phyloP scores from a whole-genome alignment of 35 echinoderm and acorn worm genomes.

The Anneissia japonica region DNA sequence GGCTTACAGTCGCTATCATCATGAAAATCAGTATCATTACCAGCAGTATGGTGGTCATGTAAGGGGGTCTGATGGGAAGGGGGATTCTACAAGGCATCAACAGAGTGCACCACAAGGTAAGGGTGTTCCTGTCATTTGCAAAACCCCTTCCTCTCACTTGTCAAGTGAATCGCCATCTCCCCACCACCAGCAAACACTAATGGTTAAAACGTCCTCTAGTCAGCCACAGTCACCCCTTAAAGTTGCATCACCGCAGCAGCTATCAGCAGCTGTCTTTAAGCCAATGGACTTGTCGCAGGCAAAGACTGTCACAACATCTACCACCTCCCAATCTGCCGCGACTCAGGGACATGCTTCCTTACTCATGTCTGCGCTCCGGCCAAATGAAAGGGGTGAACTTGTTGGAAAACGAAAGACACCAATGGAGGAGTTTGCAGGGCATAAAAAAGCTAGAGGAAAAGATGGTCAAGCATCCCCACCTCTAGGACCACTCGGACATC shows the following conservation, averaged over 20 bases:
- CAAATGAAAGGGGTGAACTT: constrained; percentile 22
- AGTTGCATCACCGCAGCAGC: constrained; percentile 80
- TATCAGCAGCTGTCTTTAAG: constrained; percentile 70
- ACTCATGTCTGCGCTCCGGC: constrained; percentile 81
- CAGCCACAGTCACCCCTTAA: constrained; percentile 67
- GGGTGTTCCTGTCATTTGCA: not conserved
- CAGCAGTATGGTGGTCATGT: not conserved
- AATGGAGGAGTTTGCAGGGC: not conserved
- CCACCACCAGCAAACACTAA: constrained; percentile 34
- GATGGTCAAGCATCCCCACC: not conserved
- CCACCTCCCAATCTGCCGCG: constrained; percentile 6
- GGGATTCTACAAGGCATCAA: not conserved
- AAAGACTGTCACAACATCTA: constrained; percentile 9
- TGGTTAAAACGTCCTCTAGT: constrained; percentile 13
- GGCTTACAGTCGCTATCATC: not conserved
- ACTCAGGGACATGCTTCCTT: constrained; percentile 63
- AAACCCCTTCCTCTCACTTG: constrained; percentile 72
- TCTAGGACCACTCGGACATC: not conserved
- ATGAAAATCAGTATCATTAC: not conserved
- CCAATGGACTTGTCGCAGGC: constrained; percentile 30
- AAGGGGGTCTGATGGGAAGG: not conserved
- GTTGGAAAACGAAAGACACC: not conserved
- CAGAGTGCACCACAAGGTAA: not conserved
- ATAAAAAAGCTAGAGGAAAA: not conserved
- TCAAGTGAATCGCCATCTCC: constrained; percentile 55